Evolutionary conservation across 2,888 invertebrate species (phyloP).

Genomic region (Thera britannica): DNA sequence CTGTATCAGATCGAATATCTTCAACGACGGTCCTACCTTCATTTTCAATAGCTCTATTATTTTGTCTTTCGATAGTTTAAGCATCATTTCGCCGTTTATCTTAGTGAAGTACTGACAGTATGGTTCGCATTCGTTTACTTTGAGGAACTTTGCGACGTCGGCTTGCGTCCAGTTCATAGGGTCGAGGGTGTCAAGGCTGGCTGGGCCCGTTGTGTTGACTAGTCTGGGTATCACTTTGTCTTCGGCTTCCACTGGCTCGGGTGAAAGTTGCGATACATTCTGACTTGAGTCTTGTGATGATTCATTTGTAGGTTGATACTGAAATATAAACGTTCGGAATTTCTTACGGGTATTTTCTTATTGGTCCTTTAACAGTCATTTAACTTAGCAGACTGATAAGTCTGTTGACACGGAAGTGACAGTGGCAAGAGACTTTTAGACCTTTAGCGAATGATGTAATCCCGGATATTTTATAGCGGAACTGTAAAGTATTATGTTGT

Average conservation of each 20-base stretch:
- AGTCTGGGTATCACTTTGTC: conserved; percentile 87
- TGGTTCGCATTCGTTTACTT: conserved; percentile 93
- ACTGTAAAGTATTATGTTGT: too few species aligned
- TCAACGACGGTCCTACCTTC: conserved; percentile 97
- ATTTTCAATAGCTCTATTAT: conserved; percentile 95
- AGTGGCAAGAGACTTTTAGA: too few species aligned
- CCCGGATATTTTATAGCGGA: too few species aligned
- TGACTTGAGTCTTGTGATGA: conserved; percentile 58
- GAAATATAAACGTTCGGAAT: conserved; percentile 5
- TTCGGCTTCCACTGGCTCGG: conserved; percentile 51
- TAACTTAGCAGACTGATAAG: too few species aligned
- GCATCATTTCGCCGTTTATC: conserved; percentile 92
- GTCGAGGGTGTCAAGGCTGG: conserved; percentile 79
- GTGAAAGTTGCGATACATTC: conserved; percentile 55
- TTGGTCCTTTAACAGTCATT: too few species aligned
- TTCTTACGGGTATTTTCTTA: too few species aligned
- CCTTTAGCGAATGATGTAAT: too few species aligned
- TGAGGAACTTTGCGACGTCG: conserved; percentile 95
- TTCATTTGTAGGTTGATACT: conserved; percentile 54
- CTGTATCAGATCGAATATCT: conserved; percentile 96
- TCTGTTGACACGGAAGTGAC: too few species aligned
- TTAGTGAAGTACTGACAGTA: conserved; percentile 88
- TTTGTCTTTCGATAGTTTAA: conserved; percentile 94
- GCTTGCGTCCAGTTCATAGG: conserved; percentile 88
- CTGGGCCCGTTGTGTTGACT: conserved; percentile 82